These are phyloP conservation scores for Neoitamus cyanurus DNA, from an alignment of 2,888 invertebrate species.

Conservation along the genomic window DNA sequence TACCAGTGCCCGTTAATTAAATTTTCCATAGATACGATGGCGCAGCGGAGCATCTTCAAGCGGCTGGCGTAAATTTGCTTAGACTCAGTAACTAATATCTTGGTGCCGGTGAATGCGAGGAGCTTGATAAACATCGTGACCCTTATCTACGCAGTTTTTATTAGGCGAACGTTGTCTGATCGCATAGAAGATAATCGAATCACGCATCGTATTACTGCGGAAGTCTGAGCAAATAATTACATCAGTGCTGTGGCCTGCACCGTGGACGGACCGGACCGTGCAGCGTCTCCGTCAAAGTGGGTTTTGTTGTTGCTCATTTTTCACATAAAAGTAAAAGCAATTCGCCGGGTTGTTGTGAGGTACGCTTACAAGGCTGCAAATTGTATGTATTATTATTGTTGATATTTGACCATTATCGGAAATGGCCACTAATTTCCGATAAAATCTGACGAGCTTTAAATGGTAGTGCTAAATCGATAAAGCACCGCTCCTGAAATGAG, in stretches of 20 bases:
- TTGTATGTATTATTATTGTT: not conserved
- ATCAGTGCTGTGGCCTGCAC: not conserved
- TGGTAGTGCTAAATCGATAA: not conserved
- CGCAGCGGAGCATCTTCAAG: not conserved
- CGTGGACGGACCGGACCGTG: not conserved
- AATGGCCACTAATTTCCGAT: not conserved
- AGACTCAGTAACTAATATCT: not conserved
- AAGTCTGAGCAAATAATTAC: slow-evolving; percentile 27
- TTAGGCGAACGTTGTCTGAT: not conserved
- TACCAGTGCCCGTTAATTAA: slow-evolving; percentile 13
- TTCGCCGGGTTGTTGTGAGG: not conserved
- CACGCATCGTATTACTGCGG: slow-evolving; percentile 41
- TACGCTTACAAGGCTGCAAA: not conserved
- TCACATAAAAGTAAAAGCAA: not conserved
- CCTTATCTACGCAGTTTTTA: slow-evolving; percentile 40
- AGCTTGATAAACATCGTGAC: slow-evolving; percentile 32
- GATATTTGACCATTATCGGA: not conserved
- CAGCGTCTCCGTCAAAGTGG: not conserved
- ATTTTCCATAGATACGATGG: not conserved
- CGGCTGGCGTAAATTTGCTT: not conserved
- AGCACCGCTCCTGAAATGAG: not conserved
- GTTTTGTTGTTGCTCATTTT: not conserved
- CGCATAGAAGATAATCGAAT: slow-evolving; percentile 30
- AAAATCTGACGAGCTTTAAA: not conserved
- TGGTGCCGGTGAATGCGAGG: slow-evolving; percentile 3